Evolutionary conservation across 2,888 invertebrate species (phyloP).

Genomic region (Limenitis camilla): DNA sequence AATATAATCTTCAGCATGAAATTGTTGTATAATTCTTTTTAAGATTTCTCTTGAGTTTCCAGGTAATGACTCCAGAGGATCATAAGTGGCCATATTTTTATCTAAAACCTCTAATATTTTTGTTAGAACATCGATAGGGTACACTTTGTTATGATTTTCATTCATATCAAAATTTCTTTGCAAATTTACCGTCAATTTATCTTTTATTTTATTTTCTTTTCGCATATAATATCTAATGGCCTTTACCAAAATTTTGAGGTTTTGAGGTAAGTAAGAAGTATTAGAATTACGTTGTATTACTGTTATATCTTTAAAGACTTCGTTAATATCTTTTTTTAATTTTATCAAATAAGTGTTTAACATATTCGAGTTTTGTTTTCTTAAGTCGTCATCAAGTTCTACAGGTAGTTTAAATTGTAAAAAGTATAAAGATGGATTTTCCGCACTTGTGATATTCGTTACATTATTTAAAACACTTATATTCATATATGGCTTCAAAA

Average conservation of each 20-base stretch:
- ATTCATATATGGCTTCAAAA: conserved; percentile 29
- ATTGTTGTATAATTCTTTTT: conserved; percentile 36
- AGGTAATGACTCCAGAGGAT: conserved; percentile 37
- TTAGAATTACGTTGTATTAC: conserved; percentile 35
- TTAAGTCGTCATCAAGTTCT: conserved; percentile 20
- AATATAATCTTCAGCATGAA: conserved; percentile 32
- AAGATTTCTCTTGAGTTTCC: conserved; percentile 34
- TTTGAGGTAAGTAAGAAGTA: conserved; percentile 30
- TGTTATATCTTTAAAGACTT: conserved; percentile 42
- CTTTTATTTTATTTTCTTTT: conserved; percentile 27
- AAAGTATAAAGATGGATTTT: background rate
- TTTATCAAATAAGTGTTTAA: conserved; percentile 37
- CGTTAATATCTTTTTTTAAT: conserved; percentile 46
- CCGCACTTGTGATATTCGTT: background rate
- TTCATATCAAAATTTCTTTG: conserved; percentile 7
- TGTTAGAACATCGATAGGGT: conserved; percentile 28
- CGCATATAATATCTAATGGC: conserved; percentile 42
- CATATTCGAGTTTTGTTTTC: conserved; percentile 26
- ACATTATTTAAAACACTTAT: conserved; percentile 16
- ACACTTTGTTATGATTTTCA: background rate
- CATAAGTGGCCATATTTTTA: conserved; percentile 29
- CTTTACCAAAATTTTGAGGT: conserved; percentile 36
- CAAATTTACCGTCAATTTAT: conserved; percentile 8
- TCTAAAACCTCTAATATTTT: conserved; percentile 40
- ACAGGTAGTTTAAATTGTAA: conserved; percentile 5